phyloP scores from a whole-genome alignment of 2,113 vertebrate genomes.

The Malurus melanocephalus region DNA sequence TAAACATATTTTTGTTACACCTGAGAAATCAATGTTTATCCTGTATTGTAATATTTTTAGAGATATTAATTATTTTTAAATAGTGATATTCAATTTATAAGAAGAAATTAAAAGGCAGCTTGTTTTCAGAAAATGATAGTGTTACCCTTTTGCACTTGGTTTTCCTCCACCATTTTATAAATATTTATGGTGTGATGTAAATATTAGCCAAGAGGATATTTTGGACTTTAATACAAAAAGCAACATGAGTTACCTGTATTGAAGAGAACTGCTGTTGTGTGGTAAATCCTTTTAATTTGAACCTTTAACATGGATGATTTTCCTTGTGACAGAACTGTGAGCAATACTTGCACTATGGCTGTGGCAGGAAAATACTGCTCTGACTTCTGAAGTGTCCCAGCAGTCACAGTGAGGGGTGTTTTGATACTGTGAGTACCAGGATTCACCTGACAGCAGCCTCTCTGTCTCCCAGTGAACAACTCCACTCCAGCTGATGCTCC shows the following conservation, averaged over 20 bases:
- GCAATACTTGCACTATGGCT: background rate
- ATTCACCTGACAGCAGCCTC: background rate
- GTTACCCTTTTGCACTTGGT: constrained; percentile 58
- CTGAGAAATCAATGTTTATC: constrained; percentile 64
- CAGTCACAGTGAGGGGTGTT: background rate
- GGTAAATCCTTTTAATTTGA: background rate
- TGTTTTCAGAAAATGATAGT: constrained; percentile 61
- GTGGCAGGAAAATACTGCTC: background rate
- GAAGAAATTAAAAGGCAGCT: constrained; percentile 63
- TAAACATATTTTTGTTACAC: constrained; percentile 77
- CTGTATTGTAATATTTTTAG: constrained; percentile 79
- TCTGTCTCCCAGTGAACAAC: background rate
- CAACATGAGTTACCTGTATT: background rate
- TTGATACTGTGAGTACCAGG: background rate
- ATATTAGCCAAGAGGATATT: constrained; percentile 27
- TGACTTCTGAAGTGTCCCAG: background rate
- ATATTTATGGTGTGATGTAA: constrained; percentile 54
- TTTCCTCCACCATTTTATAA: constrained; percentile 64
- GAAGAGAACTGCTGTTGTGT: background rate
- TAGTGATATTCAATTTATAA: constrained; percentile 64
- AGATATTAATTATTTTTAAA: constrained; percentile 73
- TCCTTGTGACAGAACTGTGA: background rate
- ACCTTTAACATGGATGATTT: background rate
- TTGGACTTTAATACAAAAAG: constrained; percentile 39
- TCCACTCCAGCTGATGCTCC: background rate